Evolutionary conservation across 1,140 invertebrate species (phyloP), one percentile per base, ranked within the genome.

Genomic region (Spodoptera frugiperda): DNA sequence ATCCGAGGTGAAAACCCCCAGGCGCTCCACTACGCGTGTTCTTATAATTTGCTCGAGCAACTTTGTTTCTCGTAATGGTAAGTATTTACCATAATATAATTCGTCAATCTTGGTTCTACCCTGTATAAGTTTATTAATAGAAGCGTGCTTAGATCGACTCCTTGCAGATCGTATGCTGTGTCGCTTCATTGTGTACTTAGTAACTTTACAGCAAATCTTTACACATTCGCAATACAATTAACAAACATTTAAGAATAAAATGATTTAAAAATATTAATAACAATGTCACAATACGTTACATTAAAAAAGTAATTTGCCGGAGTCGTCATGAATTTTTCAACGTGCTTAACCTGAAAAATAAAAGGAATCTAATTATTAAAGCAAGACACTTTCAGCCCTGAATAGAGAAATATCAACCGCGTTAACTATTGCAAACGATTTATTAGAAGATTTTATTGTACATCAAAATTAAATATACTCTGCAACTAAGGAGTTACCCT

Each of bases 1-100:
- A n/a, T n/a, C n/a, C n/a, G n/a, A n/a, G n/a, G n/a, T n/a, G n/a
- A n/a, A n/a, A n/a, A n/a, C n/a, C n/a, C n/a, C n/a, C n/a, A n/a
- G n/a, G n/a, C n/a, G n/a, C n/a, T n/a, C n/a, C n/a, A n/a, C n/a
- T n/a, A n/a, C n/a, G 25, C 76, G 67, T 9, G 79, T 70, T 55
- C 57, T 77, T 19, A 77, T 61, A 30, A 80, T 55, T 63, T 78
- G 77, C 15, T 77, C 53, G 3, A 80, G 33, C n/a, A 80, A 55
- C 25, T 77, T 80, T 17, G 15, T 75, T 44, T 80, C 79, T 15
- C 78, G n/a, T 14, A 71, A 55, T 14, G 78, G 72, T 46, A 79
- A 63, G 46, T 53, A 70, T 65, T 79, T 79, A 30, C 73, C 78
- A 9, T 59, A 71, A 46, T 46, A 70, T 21, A 75, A 55, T 59